A percentile compares a stretch with the other conserved stretches of the same genome.
These are phyloP conservation scores for Suricata suricatta DNA, from an alignment of 2,113 vertebrate species.

Conservation along the genomic window DNA sequence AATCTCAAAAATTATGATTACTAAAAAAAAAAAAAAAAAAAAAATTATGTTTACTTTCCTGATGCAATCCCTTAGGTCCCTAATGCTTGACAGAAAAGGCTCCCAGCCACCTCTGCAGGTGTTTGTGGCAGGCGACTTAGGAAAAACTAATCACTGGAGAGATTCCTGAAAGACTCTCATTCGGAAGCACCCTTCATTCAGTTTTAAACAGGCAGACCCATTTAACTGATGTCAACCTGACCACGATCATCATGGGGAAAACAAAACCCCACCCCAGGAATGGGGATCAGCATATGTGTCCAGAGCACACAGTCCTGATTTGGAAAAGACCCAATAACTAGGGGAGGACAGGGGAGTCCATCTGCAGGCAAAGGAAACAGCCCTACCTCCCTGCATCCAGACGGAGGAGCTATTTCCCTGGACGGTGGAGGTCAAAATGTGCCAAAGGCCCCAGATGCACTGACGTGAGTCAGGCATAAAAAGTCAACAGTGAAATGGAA, in stretches of 20 bases:
- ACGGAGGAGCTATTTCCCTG: not conserved
- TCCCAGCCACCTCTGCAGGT: not conserved
- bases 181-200: not conserved
- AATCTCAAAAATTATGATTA: not conserved
- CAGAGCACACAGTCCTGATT: not conserved
- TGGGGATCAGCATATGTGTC: not conserved
- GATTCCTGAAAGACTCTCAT: not conserved
- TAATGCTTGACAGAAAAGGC: not conserved
- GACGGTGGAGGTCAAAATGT: constrained; percentile 24
- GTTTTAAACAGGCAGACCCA: not conserved
- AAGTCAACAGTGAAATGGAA: constrained; percentile 76
- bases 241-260: not conserved
- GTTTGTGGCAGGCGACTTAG: not conserved
- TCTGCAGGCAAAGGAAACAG: not conserved
- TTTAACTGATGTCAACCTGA: not conserved
- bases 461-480: constrained; percentile 64
- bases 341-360: not conserved
- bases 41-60: not conserved
- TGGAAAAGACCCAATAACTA: not conserved
- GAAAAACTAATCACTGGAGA: not conserved
- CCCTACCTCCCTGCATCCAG: not conserved
- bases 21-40: constrained; percentile 26
- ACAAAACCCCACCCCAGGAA: not conserved
- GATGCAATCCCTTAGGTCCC: not conserved
- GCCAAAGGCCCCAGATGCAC: constrained; percentile 52